Percentiles rank a stretch among this genome's conserved stretches.
phyloP scores from a whole-genome alignment of 2,113 vertebrate genomes.

The Chloropsis hardwickii region DNA sequence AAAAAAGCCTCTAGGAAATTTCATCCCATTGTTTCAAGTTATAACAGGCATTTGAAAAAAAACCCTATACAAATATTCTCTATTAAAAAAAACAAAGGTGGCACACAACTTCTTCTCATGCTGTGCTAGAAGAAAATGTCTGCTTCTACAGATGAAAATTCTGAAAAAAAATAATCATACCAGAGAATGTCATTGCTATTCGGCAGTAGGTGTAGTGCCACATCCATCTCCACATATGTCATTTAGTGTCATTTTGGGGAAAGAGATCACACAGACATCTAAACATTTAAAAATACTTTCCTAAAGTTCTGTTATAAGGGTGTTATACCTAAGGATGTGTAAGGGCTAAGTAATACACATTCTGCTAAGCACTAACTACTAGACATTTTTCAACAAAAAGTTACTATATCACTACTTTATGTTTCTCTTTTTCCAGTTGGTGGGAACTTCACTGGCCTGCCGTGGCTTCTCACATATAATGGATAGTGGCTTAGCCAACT shows the following conservation, averaged over 20 bases:
- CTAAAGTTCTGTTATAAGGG: neutral
- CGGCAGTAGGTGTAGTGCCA: neutral
- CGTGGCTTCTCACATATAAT: rapidly evolving
- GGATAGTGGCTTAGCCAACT: neutral
- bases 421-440: neutral
- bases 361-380: neutral
- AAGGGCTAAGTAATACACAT: neutral
- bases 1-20: neutral
- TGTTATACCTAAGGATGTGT: neutral
- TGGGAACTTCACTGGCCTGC: neutral
- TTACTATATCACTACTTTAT: neutral
- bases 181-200: neutral
- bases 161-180: neutral
- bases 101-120: neutral
- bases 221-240: neutral
- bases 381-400: neutral
- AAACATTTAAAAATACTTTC: neutral
- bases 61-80: neutral
- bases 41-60: neutral
- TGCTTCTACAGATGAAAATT: neutral
- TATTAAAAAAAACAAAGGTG: neutral
- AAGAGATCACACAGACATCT: neutral
- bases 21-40: neutral
- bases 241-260: neutral
- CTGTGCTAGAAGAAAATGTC: neutral